phyloP scores from a whole-genome alignment of 1,140 invertebrate species.

The Leptestheria dahalacensis region DNA sequence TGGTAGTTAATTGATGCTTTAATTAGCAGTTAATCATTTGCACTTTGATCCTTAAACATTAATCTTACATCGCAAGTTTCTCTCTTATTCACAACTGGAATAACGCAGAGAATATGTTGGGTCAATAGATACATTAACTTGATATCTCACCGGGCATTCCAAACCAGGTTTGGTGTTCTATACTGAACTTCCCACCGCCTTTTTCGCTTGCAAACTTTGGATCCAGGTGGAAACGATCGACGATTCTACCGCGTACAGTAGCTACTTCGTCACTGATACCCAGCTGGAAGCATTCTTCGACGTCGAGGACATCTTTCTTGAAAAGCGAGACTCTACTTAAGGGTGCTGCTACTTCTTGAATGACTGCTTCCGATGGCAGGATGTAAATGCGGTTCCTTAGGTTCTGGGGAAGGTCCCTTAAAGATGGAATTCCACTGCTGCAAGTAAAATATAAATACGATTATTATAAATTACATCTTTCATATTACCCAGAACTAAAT shows the following conservation, averaged over 20 bases:
- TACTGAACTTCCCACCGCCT: not conserved
- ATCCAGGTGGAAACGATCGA: slow-evolving; percentile 10
- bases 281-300: not conserved
- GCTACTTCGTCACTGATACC: slow-evolving; percentile 2
- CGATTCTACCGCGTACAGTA: slow-evolving; percentile 7
- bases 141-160: slow-evolving; percentile 6
- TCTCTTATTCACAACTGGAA: not conserved
- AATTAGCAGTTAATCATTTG: no score
- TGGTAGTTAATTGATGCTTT: no score
- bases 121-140: not conserved
- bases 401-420: not conserved
- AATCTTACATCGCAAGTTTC: not conserved
- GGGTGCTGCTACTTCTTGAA: not conserved
- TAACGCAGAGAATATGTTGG: not conserved
- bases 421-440: not conserved
- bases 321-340: not conserved
- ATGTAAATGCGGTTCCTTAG: not conserved
- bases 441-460: not conserved
- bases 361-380: not conserved
- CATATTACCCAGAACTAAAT: not conserved
- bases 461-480: not conserved
- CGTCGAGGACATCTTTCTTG: not conserved
- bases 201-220: not conserved
- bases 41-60: no score
- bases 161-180: slow-evolving; percentile 5